These are phyloP conservation scores for Diarsia mendica DNA, from an alignment of 2,888 invertebrate genomes.

Conservation along the genomic window DNA sequence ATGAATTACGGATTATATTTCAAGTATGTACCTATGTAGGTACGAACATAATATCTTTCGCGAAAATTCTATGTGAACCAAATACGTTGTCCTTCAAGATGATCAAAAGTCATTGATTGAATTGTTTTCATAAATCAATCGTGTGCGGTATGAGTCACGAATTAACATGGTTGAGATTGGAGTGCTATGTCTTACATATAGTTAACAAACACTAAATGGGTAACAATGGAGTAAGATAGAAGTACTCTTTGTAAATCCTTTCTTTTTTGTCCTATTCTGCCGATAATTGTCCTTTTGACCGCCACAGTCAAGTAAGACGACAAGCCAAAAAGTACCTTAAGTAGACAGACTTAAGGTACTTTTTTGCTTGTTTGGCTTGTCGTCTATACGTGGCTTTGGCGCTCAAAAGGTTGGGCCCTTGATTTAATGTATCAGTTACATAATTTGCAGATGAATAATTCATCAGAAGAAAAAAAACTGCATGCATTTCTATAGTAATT, in stretches of 20 bases:
- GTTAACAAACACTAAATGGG: conserved; percentile 26
- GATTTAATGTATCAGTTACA: neutral
- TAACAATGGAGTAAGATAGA: conserved; percentile 9
- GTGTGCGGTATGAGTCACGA: conserved; percentile 23
- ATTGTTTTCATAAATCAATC: conserved; percentile 26
- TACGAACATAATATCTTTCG: neutral
- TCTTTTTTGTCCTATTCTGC: neutral
- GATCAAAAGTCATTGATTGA: conserved; percentile 47
- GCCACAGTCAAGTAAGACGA: no score
- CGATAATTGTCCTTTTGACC: neutral
- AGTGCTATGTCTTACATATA: conserved; percentile 25
- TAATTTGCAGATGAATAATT: neutral
- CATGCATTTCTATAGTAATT: no score
- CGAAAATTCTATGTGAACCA: neutral
- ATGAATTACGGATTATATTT: no score
- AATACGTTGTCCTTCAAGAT: conserved; percentile 25
- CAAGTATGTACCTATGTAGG: no score
- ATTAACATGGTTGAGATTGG: conserved; percentile 37
- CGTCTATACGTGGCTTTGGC: no score
- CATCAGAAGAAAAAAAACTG: no score
- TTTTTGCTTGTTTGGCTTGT: no score
- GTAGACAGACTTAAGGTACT: no score
- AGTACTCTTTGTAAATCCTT: conserved; percentile 1
- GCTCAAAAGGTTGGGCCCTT: no score
- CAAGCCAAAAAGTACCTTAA: no score